A percentile compares a stretch with the other conserved stretches of the same genome.
phyloP scores from a whole-genome alignment of 2,113 vertebrate genomes.

The Eonycteris spelaea region DNA sequence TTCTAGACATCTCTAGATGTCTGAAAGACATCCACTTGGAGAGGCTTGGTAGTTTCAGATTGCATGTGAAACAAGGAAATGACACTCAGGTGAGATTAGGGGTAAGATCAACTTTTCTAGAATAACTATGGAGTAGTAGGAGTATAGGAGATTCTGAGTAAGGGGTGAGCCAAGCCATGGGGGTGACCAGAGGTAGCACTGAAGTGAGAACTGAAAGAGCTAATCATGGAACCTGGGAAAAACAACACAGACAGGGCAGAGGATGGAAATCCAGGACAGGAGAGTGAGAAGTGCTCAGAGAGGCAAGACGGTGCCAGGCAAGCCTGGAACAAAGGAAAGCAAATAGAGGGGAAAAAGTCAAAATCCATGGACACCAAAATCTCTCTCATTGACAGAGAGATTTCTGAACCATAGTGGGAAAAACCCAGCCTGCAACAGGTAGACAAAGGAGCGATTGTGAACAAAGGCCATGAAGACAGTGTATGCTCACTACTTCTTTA shows the following conservation, averaged over 20 bases:
- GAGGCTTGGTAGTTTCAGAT: neutral
- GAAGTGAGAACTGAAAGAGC: neutral
- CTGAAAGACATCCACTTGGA: neutral
- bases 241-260: neutral
- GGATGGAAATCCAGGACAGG: neutral
- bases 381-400: neutral
- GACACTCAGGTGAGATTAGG: neutral
- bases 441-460: rapidly evolving
- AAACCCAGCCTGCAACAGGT: neutral
- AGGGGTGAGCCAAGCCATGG: neutral
- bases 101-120: neutral
- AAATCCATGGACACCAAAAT: neutral
- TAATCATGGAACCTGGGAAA: neutral
- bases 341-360: neutral
- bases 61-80: neutral
- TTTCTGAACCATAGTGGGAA: neutral
- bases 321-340: neutral
- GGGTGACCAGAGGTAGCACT: neutral
- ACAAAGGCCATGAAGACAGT: neutral
- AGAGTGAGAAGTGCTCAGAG: neutral
- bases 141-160: neutral
- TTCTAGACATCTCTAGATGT: neutral
- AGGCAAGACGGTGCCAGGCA: neutral
- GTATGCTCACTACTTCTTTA: neutral
- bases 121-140: neutral